These are phyloP conservation scores for Drosophila percnosoma DNA, from an alignment of 2,888 invertebrate genomes.

Conservation along the genomic window DNA sequence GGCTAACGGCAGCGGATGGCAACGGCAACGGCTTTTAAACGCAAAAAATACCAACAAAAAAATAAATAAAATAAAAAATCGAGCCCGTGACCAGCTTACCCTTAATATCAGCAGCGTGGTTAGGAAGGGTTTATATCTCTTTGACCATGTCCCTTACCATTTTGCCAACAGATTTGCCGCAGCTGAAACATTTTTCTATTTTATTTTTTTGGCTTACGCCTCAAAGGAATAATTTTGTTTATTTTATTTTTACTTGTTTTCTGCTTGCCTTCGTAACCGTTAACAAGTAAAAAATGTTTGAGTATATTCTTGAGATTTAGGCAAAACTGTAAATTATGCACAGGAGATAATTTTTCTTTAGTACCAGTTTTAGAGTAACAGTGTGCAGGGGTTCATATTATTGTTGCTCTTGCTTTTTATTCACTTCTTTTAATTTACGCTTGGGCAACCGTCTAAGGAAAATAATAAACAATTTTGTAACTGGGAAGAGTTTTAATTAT, in stretches of 20 bases:
- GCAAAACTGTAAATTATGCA: slow-evolving; percentile 81
- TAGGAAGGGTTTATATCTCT: slow-evolving; percentile 68
- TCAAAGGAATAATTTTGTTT: slow-evolving; percentile 73
- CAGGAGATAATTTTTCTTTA: slow-evolving; percentile 79
- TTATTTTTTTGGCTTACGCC: slow-evolving; percentile 47
- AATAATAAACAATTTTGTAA: slow-evolving; percentile 53
- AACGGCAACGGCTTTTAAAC: slow-evolving; percentile 64
- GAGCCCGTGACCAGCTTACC: slow-evolving; percentile 5
- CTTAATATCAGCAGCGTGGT: slow-evolving; percentile 32
- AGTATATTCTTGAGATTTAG: slow-evolving; percentile 77
- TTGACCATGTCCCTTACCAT: slow-evolving; percentile 41
- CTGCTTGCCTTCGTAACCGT: slow-evolving; percentile 59
- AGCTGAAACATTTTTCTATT: slow-evolving; percentile 67
- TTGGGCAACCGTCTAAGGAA: slow-evolving; percentile 22
- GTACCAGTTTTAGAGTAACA: slow-evolving; percentile 24
- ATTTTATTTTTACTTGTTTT: slow-evolving; percentile 38
- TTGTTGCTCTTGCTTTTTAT: slow-evolving; percentile 22
- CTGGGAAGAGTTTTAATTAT: slow-evolving; percentile 71
- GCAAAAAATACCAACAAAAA: slow-evolving; percentile 60
- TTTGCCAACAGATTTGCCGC: slow-evolving; percentile 68
- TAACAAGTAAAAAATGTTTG: slow-evolving; percentile 77
- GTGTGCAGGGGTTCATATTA: slow-evolving; percentile 24
- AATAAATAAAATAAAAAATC: slow-evolving; percentile 3
- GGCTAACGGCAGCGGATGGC: slow-evolving; percentile 16
- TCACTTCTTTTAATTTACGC: slow-evolving; percentile 32